Evolutionary conservation across 2,888 invertebrate species (phyloP), one percentile per base, ranked within the genome.

Genomic region (Tuberolachnus salignus): DNA sequence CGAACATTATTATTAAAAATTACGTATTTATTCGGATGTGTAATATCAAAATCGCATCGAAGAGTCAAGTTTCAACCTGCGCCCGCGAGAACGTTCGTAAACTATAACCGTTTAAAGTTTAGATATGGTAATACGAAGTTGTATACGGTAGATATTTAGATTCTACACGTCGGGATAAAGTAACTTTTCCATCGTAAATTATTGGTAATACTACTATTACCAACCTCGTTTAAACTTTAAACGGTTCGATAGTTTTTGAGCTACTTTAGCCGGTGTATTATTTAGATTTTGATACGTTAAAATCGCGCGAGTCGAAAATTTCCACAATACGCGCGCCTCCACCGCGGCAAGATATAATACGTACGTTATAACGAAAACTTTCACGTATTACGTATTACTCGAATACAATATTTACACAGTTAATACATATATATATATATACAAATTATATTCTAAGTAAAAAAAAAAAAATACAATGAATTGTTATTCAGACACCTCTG

Each of bases 181-280:
- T 70, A 70, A 70, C 70, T 70, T 70, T 70, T 55, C 70, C 44
- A 16, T 21, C 55, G 9, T 57, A n/a, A n/a, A 3, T 34, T 34
- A 34, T 34, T 34, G 6, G 34, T 34, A 34, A 4, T 34, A 34
- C 6, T 34, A 34, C 6, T 34, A 70, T 53, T 53, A 34, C 67
- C 34, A 51, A 1, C 13, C 11, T 69, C 19, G 21, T 69, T 21
- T 11, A 44, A 70, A 57, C 42, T 70, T 55, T 70, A 55, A 70
- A 70, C 55, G 70, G 70, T 70, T 55, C 55, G 3, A 34, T 70
- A 55, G 70, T 70, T 70, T 55, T 55, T 55, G 70, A 70, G 42
- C 70, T 42, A 70, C 55, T 34, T 70, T 70, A 55, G 42, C 55
- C 10, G 19, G 44, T 34, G 6, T 34, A 34, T 34, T 4, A 34